Conservation (phyloP, 2,797 vertebrate species). For the Lacerta viridis region DNA sequence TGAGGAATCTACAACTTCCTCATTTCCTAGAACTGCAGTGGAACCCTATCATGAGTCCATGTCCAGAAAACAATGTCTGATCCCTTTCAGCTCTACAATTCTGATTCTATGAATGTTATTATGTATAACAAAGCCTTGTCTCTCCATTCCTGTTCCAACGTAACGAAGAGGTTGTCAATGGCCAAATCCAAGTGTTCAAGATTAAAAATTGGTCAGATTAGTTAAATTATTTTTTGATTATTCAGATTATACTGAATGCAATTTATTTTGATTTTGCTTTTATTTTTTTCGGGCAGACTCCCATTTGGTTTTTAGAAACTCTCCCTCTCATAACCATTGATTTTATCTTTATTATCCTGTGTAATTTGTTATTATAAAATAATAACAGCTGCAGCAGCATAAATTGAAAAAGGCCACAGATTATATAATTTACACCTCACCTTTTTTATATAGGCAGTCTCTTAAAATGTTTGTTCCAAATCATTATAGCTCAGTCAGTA, state of each 20-base stretch:
- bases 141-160: background rate
- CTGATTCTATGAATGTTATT: too few species aligned
- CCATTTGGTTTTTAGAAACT: background rate
- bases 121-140: background rate
- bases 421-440: background rate
- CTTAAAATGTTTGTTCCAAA: too few species aligned
- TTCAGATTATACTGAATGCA: background rate
- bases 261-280: background rate
- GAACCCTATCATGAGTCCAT: background rate
- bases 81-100: background rate
- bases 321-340: background rate
- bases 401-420: background rate
- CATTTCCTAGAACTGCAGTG: background rate
- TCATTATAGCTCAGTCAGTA: too few species aligned
- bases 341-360: too few species aligned
- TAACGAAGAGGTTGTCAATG: background rate
- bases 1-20: background rate
- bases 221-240: too few species aligned
- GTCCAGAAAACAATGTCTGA: constrained; percentile 5
- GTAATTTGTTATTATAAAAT: background rate
- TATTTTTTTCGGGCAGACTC: background rate
- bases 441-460: too few species aligned
- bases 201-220: background rate
- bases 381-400: background rate
- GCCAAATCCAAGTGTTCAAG: background rate